phyloP scores from a whole-genome alignment of 2,113 vertebrate genomes.

The Phyllopteryx taeniolatus region DNA sequence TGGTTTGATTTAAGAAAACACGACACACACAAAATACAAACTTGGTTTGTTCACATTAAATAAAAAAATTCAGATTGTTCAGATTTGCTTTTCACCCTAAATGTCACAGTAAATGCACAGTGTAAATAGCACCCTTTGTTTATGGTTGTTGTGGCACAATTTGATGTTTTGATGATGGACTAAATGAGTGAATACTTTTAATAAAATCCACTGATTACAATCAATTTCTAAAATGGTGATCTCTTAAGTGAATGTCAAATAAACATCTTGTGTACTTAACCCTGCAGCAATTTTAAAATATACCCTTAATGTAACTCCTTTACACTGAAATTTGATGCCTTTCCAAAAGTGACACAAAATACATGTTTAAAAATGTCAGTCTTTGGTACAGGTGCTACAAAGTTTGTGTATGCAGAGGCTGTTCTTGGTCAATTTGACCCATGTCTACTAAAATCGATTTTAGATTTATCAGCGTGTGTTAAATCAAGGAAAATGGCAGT shows the following conservation, averaged over 20 bases:
- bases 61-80: neutral
- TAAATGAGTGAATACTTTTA: neutral
- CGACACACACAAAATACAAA: neutral
- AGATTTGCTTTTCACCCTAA: neutral
- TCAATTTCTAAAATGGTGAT: neutral
- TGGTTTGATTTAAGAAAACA: neutral
- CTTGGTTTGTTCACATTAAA: neutral
- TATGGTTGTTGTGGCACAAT: neutral
- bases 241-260: neutral
- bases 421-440: neutral
- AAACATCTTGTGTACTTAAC: neutral
- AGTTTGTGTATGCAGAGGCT: neutral
- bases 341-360: neutral
- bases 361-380: neutral
- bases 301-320: neutral
- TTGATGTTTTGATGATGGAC: neutral
- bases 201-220: neutral
- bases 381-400: too few species aligned
- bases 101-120: neutral
- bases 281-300: neutral
- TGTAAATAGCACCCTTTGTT: neutral
- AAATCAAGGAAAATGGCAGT: neutral
- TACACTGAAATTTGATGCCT: neutral
- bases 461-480: neutral
- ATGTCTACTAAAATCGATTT: neutral